A percentile compares a stretch with the other conserved stretches of the same genome.
Conservation (phyloP, 2,113 vertebrate genomes). For the Eolophus roseicapilla region DNA sequence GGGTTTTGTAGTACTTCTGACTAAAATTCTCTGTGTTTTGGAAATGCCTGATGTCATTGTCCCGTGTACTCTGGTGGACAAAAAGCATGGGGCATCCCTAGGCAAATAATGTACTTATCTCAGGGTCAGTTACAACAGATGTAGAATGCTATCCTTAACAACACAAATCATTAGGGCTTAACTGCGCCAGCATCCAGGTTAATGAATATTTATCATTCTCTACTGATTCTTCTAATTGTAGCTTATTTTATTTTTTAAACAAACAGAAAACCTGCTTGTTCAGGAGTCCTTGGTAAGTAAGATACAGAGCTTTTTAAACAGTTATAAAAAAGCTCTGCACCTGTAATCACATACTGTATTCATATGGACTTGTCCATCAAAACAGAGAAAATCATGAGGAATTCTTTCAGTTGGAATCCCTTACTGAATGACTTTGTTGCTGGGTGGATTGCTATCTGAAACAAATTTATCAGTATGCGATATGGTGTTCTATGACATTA, state of each 20-base stretch:
- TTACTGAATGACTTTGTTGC: not conserved
- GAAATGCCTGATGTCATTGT: not conserved
- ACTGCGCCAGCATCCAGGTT: not conserved
- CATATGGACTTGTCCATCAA: not conserved
- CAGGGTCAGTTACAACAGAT: not conserved
- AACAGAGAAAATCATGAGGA: not conserved
- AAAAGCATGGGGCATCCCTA: not conserved
- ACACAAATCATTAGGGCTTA: conserved; percentile 32
- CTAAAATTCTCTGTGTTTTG: not conserved
- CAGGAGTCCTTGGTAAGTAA: not conserved
- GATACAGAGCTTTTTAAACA: not conserved
- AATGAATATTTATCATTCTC: conserved; percentile 40
- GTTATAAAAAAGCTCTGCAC: not conserved
- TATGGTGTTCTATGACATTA: not conserved
- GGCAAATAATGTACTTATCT: not conserved
- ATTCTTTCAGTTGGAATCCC: not conserved
- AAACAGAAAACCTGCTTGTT: conserved; percentile 4
- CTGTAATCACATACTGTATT: not conserved
- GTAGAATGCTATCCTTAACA: not conserved
- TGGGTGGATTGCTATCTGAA: not conserved
- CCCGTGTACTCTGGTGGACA: not conserved
- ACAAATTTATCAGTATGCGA: not conserved
- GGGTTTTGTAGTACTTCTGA: not conserved
- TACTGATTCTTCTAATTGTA: not conserved
- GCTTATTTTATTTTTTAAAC: not conserved